These are phyloP conservation scores for Coilia nasus DNA, from an alignment of 2,797 vertebrate species.

Conservation along the genomic window DNA sequence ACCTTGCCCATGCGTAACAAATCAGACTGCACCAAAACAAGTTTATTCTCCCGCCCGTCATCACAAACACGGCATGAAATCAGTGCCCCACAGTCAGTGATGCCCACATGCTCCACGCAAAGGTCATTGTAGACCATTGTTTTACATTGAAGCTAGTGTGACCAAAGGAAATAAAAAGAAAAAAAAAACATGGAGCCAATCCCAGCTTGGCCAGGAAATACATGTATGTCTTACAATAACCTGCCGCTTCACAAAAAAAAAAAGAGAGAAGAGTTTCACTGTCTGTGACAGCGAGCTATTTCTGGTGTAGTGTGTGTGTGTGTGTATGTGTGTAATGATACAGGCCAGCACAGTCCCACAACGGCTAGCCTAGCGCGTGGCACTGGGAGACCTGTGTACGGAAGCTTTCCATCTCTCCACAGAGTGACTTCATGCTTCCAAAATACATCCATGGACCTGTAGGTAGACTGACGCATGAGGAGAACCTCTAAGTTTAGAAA, in stretches of 20 bases:
- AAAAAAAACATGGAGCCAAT: too few relatives aligned
- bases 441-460: neutral
- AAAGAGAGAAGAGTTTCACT: neutral
- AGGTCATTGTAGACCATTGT: neutral
- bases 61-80: neutral
- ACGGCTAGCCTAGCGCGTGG: neutral
- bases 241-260: neutral
- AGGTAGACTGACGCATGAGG: slow-evolving; percentile 4
- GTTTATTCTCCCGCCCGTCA: neutral
- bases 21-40: neutral
- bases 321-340: neutral
- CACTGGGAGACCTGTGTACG: neutral
- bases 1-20: neutral
- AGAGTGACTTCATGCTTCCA: neutral
- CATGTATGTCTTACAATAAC: neutral
- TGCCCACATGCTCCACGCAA: neutral
- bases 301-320: neutral
- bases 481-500: slow-evolving; percentile 6
- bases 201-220: neutral
- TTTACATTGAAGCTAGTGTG: neutral
- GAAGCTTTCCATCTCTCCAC: slow-evolving; percentile 9
- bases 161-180: neutral
- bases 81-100: neutral
- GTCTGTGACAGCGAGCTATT: neutral
- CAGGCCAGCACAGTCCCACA: neutral